Evolutionary conservation across 2,888 invertebrate genomes (phyloP).

Genomic region (Acleris laterana): DNA sequence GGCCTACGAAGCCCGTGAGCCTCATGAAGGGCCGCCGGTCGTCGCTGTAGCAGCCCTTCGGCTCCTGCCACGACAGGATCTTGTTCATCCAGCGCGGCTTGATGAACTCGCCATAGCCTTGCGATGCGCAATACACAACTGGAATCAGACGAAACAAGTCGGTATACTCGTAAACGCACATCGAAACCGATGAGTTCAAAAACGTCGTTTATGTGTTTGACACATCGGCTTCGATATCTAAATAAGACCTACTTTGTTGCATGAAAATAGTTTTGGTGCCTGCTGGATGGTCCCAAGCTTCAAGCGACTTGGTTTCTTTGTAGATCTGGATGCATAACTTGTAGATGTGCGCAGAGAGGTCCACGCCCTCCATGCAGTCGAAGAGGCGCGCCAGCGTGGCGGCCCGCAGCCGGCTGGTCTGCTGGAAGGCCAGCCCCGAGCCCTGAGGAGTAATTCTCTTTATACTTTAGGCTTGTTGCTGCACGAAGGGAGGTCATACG

Average conservation of each 20-base stretch:
- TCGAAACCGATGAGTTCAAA: too few relatives aligned
- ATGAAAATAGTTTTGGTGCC: slow-evolving; percentile 75
- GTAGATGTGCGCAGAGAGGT: slow-evolving; percentile 71
- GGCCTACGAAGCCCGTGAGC: slow-evolving; percentile 71
- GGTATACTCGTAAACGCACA: background rate
- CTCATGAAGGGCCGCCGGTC: slow-evolving; percentile 71
- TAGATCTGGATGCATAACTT: slow-evolving; percentile 77
- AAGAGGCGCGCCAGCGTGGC: slow-evolving; percentile 65
- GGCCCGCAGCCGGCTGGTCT: slow-evolving; percentile 69
- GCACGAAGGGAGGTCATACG: too few relatives aligned
- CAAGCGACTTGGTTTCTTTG: slow-evolving; percentile 75
- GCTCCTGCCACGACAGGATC: slow-evolving; percentile 76
- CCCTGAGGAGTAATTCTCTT: slow-evolving; percentile 43
- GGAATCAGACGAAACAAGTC: slow-evolving; percentile 14
- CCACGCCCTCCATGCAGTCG: slow-evolving; percentile 72
- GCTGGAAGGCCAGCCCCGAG: slow-evolving; percentile 74
- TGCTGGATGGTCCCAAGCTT: slow-evolving; percentile 75
- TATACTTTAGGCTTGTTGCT: too few relatives aligned
- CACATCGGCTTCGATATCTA: background rate
- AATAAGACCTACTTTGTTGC: slow-evolving; percentile 69
- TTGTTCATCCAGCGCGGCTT: slow-evolving; percentile 81
- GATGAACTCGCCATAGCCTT: slow-evolving; percentile 79
- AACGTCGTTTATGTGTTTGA: too few relatives aligned
- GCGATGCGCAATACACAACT: slow-evolving; percentile 72
- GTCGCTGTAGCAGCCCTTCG: slow-evolving; percentile 74